These are phyloP conservation scores for Beroe ovata DNA, from an alignment of 37 sponge, comb jelly and placozoan species.

Conservation along the genomic window DNA sequence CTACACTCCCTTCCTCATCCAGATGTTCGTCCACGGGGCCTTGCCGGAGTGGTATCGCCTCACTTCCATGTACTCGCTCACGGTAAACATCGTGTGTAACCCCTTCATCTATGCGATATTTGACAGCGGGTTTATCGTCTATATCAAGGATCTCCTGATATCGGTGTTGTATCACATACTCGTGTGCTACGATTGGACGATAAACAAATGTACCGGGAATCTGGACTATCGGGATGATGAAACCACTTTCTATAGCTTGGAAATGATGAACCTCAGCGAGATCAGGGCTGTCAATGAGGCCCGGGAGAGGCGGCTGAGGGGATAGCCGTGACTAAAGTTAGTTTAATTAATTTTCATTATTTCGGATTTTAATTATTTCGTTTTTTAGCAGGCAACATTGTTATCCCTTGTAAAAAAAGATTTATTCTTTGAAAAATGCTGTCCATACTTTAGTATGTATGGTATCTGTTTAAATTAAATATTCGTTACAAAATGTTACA, in stretches of 20 bases:
- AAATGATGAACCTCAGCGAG: background rate
- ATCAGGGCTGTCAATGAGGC: background rate
- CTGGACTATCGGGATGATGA: background rate
- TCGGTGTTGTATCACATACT: background rate
- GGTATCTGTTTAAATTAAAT: background rate
- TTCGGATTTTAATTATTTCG: too few species aligned
- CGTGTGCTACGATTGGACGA: slow-evolving; percentile 21
- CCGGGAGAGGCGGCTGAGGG: background rate
- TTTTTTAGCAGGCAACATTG: too few species aligned
- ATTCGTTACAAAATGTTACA: background rate
- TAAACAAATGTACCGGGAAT: background rate
- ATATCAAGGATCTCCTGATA: background rate
- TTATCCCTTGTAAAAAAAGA: too few species aligned
- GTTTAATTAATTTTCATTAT: too few species aligned
- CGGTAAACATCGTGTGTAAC: slow-evolving; percentile 54
- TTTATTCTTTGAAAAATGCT: too few species aligned
- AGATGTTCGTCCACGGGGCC: background rate
- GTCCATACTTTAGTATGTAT: too few species aligned
- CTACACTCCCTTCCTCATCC: slow-evolving; percentile 62
- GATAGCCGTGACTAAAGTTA: too few species aligned
- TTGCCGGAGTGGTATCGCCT: background rate
- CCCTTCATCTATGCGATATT: slow-evolving; percentile 59
- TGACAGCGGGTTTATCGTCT: slow-evolving; percentile 34
- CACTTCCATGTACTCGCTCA: slow-evolving; percentile 4
- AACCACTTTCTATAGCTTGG: background rate